A percentile compares a stretch with the other conserved stretches of the same genome.
phyloP scores from a whole-genome alignment of 2,797 vertebrate genomes.

The Paedocypris micromegethes region DNA sequence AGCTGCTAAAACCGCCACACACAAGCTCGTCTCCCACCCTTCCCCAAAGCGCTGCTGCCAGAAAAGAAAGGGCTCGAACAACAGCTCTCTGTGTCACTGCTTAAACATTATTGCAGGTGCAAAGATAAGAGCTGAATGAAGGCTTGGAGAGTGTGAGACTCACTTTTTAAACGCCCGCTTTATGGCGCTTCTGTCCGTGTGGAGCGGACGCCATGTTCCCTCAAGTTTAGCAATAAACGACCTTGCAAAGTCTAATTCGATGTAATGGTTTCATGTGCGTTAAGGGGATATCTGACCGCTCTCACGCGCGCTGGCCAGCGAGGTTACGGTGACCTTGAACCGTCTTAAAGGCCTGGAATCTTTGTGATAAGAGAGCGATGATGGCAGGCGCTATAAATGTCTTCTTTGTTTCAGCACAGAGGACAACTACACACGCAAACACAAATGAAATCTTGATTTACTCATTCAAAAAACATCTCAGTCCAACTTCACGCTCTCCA shows the following conservation, averaged over 20 bases:
- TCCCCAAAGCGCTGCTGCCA: constrained; percentile 20
- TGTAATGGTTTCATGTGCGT: not conserved
- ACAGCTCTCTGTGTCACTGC: constrained; percentile 34
- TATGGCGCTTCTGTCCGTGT: not conserved
- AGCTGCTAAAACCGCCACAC: constrained; percentile 42
- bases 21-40: constrained; percentile 22
- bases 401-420: constrained; percentile 2
- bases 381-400: constrained; percentile 26
- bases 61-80: constrained; percentile 30
- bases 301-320: constrained; percentile 22
- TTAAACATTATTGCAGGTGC: constrained; percentile 42
- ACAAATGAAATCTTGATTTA: too few relatives aligned
- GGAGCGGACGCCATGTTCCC: not conserved
- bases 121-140: constrained; percentile 36
- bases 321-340: constrained; percentile 66
- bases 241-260: not conserved
- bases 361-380: constrained; percentile 50
- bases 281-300: constrained; percentile 1
- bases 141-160: constrained; percentile 1
- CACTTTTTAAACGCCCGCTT: not conserved
- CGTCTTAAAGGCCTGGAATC: constrained; percentile 55
- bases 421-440: constrained; percentile 19
- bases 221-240: not conserved
- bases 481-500: too few relatives aligned
- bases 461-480: too few relatives aligned